Conservation (phyloP, 2,113 vertebrate genomes). For the Tenebrosternarchus preto region DNA sequence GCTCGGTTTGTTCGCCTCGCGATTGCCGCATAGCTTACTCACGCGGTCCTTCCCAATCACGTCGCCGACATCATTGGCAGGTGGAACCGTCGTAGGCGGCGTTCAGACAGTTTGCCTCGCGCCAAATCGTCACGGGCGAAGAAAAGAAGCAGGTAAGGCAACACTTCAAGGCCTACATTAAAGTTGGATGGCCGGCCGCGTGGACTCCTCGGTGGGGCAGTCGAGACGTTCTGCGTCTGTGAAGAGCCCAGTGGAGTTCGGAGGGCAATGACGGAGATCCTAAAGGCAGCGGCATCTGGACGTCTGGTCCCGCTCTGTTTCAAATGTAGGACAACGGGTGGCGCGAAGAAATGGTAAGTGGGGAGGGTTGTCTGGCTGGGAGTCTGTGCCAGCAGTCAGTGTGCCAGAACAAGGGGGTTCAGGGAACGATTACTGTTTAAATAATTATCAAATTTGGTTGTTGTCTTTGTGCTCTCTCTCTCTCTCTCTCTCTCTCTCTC, state of each 20-base stretch:
- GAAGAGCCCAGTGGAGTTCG: constrained; percentile 26
- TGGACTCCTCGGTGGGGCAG: constrained; percentile 60
- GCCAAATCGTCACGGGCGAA: too few relatives aligned
- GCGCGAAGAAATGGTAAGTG: constrained; percentile 32
- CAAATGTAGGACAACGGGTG: constrained; percentile 1
- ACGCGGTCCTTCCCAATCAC: too few relatives aligned
- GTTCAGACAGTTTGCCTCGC: background rate
- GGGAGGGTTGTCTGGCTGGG: background rate
- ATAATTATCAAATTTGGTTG: background rate
- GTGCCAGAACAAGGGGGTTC: background rate
- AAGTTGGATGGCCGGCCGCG: constrained; percentile 74
- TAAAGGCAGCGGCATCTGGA: constrained; percentile 30
- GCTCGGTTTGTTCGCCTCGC: background rate
- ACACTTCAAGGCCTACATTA: constrained; percentile 74
- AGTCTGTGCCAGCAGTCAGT: background rate
- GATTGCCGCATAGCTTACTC: background rate
- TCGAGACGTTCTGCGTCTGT: constrained; percentile 48
- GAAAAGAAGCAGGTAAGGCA: constrained; percentile 72
- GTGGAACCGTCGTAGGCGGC: background rate
- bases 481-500: background rate
- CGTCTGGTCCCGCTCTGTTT: background rate
- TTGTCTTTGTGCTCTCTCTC: constrained; percentile 11
- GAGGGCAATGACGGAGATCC: constrained; percentile 22
- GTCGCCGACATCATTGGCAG: background rate
- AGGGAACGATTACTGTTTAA: background rate